These are phyloP conservation scores for Anarsia innoxiella DNA, from an alignment of 2,888 invertebrate genomes.

Conservation along the genomic window DNA sequence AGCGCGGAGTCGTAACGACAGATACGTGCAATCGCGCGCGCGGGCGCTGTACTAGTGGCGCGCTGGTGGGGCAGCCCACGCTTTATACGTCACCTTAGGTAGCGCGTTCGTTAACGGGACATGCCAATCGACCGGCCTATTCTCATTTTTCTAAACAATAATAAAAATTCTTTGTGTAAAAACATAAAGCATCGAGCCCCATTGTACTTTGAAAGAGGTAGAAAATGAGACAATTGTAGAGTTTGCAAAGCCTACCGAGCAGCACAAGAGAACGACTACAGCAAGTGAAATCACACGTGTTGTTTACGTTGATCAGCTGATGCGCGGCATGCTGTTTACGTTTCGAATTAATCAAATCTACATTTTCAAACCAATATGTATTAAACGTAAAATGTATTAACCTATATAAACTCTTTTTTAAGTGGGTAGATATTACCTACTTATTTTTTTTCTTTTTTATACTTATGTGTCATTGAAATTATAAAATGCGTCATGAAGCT, in stretches of 20 bases:
- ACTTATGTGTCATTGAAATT: no score
- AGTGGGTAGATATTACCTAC: no score
- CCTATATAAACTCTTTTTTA: no score
- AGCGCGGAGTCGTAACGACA: slow-evolving; percentile 55
- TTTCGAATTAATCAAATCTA: slow-evolving; percentile 9
- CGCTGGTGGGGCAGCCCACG: slow-evolving; percentile 67
- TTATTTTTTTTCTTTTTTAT: no score
- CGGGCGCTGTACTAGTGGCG: slow-evolving; percentile 70
- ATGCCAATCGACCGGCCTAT: slow-evolving; percentile 69
- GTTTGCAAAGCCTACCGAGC: not conserved
- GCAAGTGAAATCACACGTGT: slow-evolving; percentile 29
- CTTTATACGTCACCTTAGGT: slow-evolving; percentile 69
- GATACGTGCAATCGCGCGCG: slow-evolving; percentile 70
- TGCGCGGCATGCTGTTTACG: slow-evolving; percentile 25
- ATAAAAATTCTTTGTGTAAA: slow-evolving; percentile 43
- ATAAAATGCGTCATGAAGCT: no score
- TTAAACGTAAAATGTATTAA: no score
- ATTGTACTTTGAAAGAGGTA: slow-evolving; percentile 8
- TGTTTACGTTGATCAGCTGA: slow-evolving; percentile 67
- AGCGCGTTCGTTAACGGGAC: slow-evolving; percentile 70
- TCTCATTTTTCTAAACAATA: slow-evolving; percentile 70
- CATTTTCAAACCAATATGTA: no score
- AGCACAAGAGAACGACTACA: no score
- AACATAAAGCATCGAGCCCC: slow-evolving; percentile 20
- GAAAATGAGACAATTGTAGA: not conserved